Evolutionary conservation across 2,113 vertebrate genomes (phyloP).

Genomic region (Butastur rufipennis): DNA sequence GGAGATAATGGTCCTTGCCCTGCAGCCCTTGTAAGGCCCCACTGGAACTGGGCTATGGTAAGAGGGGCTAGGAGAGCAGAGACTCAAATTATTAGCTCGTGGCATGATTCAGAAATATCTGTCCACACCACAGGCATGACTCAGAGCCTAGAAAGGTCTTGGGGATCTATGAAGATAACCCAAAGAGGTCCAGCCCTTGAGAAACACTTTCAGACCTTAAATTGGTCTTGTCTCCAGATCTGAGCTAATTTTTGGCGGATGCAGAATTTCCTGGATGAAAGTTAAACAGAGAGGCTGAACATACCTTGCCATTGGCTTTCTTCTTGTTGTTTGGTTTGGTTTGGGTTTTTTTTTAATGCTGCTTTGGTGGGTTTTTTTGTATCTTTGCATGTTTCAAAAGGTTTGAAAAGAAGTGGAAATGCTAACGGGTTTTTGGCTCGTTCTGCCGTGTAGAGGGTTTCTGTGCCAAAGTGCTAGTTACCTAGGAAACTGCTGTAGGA

Average conservation of each 20-base stretch:
- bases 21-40: not conserved
- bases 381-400: conserved; percentile 1
- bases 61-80: not conserved
- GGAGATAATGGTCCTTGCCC: not conserved
- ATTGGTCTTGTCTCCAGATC: not conserved
- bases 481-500: conserved; percentile 66
- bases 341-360: not conserved
- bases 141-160: not conserved
- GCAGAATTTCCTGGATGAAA: not conserved
- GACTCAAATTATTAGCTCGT: not conserved
- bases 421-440: conserved; percentile 22
- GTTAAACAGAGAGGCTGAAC: not conserved
- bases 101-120: not conserved
- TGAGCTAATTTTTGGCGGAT: not conserved
- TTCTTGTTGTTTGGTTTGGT: not conserved
- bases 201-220: not conserved
- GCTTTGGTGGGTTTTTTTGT: not conserved
- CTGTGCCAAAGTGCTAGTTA: conserved; percentile 51
- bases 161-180: not conserved
- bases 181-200: not conserved
- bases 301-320: not conserved
- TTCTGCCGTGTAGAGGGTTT: not conserved
- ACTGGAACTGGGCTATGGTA: not conserved
- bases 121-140: not conserved
- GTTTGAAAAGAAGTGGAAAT: not conserved